Base-by-base conservation (phyloP, 2,888 invertebrate genomes). In the Ariolimax columbianus region DNA sequence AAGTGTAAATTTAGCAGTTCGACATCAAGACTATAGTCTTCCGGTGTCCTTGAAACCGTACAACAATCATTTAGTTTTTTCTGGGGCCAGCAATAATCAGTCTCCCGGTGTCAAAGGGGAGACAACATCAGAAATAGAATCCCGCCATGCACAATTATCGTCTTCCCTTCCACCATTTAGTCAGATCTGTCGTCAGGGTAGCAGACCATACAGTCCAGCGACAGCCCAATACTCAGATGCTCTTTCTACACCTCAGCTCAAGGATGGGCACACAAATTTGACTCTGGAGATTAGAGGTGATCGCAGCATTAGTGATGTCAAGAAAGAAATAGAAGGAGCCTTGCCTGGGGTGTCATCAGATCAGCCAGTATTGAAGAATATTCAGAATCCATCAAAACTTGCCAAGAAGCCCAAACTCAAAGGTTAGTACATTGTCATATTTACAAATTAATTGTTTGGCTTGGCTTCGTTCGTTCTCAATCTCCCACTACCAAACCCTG, bases 131-230 rank as follows among this genome's bases (percentile, higher is more conserved):
- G 80, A 80, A 36, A 23, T 38, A 36, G 80, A 84, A 19, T 55
- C 82, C 51, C 80, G 66, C 7, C 85, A 63, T 36, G 23, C 38
- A 43, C 85, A 85, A 38, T 68, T 77, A 33, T 68, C 85, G 4
- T 85, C 85, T 38, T 81, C 82, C 19, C 85, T 85, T 26, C 85
- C 85, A 17, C 85, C 85, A 11, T 85, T 85, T 33, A 85, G 85
- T 78, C 85, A 85, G 78, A 85, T 85, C 19, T 75, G 85, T 38
- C 82, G 82, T 0, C 85, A 80, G 68, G 66, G 81, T 11, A 75
- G 43, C 47, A 30, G 77, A 43, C 78, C 85, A 59, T 85, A 81
- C 72, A 85, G 85, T 26, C 85, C 85, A 26, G 85, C 66, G 0
- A 55, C 82, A 36, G 82, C 85, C 11, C 82, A 80, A n/a, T 77